Conservation (phyloP, 2,113 vertebrate genomes). For the Stercorarius parasiticus region DNA sequence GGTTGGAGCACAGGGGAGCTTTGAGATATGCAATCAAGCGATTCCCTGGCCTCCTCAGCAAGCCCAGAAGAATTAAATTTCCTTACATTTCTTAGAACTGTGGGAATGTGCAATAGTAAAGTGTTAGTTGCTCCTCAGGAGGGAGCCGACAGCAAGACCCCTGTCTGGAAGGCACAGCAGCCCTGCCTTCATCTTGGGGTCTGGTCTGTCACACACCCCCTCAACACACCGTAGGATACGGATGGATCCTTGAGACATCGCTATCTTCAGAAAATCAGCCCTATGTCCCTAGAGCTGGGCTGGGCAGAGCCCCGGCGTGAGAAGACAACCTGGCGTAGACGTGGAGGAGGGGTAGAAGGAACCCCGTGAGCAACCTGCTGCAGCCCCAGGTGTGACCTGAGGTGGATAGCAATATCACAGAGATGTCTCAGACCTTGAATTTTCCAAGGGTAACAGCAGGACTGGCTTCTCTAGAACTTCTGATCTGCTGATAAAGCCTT, state of each 20-base stretch:
- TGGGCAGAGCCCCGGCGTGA: neutral
- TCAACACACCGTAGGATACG: fast-evolving
- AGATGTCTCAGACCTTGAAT: neutral
- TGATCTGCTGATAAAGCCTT: slow-evolving; percentile 5
- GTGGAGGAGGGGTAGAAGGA: neutral
- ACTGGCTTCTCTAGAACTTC: neutral
- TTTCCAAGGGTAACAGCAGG: neutral
- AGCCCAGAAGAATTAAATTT: neutral
- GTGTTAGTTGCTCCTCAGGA: neutral
- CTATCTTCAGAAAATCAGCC: neutral
- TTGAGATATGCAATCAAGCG: neutral
- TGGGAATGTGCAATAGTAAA: neutral
- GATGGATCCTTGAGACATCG: neutral
- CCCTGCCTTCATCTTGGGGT: neutral
- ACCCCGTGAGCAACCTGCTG: fast-evolving
- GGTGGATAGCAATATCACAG: neutral
- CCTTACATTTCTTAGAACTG: neutral
- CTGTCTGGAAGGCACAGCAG: neutral
- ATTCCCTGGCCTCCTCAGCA: neutral
- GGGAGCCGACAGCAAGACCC: neutral
- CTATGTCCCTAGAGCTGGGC: neutral
- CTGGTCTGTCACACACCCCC: neutral
- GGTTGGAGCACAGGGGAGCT: neutral
- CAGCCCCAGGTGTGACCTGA: neutral
- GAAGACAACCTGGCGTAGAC: neutral